Percentiles rank a stretch among this genome's conserved stretches.
These are phyloP conservation scores for Orientallactaga sibirica DNA, from an alignment of 2,797 vertebrate species.

Conservation along the genomic window DNA sequence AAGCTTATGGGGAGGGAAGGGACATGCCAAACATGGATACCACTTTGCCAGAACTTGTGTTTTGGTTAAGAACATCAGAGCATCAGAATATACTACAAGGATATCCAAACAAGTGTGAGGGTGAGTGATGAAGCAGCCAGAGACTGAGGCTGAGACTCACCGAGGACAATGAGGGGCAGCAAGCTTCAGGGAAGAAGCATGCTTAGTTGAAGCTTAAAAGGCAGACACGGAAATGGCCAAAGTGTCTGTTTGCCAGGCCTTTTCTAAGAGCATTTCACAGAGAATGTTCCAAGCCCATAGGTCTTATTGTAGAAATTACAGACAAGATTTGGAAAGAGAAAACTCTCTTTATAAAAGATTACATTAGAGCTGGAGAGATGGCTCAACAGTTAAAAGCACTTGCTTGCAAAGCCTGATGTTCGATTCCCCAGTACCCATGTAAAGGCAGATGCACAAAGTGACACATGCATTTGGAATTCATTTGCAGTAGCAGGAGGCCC, in stretches of 20 bases:
- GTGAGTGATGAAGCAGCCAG: neutral
- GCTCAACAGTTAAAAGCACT: too few species aligned
- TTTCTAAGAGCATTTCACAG: neutral
- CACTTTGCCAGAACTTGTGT: neutral
- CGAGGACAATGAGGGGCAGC: neutral
- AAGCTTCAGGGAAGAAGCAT: neutral
- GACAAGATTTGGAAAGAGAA: neutral
- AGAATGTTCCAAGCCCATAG: slow-evolving; percentile 17
- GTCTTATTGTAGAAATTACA: neutral
- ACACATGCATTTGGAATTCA: too few species aligned
- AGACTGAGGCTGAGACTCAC: neutral
- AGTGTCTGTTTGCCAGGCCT: neutral
- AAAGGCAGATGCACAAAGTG: too few species aligned
- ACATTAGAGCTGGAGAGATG: neutral
- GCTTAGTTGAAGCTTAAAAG: neutral
- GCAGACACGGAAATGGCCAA: neutral
- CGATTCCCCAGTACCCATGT: too few species aligned
- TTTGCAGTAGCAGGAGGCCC: too few species aligned
- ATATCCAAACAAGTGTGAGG: neutral
- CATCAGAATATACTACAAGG: neutral
- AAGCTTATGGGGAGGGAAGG: neutral
- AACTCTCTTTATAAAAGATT: neutral
- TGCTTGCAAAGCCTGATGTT: too few species aligned
- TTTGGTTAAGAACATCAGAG: neutral
- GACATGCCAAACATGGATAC: neutral